Evolutionary conservation across 2,797 vertebrate genomes (phyloP).

Genomic region (Neosalanx taihuensis): DNA sequence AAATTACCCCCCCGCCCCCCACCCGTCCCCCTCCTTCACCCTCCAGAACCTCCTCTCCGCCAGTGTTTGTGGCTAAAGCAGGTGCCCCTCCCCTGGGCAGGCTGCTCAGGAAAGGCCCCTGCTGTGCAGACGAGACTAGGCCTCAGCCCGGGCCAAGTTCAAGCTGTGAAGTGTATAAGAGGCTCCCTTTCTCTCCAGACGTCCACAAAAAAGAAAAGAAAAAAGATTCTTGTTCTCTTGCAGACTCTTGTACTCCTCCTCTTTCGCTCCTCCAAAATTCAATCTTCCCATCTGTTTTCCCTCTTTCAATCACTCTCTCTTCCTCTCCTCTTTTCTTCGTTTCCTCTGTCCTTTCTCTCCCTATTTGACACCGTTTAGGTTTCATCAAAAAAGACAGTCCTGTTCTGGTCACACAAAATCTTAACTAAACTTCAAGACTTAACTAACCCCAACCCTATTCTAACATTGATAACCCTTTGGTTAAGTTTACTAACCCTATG

Average conservation of each 20-base stretch:
- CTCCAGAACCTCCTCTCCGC: conserved; percentile 52
- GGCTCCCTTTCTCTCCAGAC: conserved; percentile 70
- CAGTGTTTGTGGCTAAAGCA: conserved; percentile 74
- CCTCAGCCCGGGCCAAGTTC: conserved; percentile 72
- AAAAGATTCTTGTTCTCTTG: conserved; percentile 49
- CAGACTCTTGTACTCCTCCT: conserved; percentile 40
- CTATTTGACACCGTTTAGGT: conserved; percentile 20
- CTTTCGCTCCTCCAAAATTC: conserved; percentile 55
- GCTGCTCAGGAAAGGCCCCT: conserved; percentile 79
- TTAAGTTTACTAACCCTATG: too few relatives aligned
- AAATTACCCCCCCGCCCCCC: conserved; percentile 36
- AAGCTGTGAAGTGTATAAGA: conserved; percentile 77
- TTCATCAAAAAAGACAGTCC: background rate
- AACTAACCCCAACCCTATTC: background rate
- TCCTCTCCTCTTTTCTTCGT: conserved; percentile 17
- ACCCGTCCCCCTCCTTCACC: conserved; percentile 41
- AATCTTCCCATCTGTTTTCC: conserved; percentile 79
- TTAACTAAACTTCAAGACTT: background rate
- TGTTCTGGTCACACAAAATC: background rate
- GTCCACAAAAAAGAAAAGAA: conserved; percentile 52
- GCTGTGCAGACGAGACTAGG: conserved; percentile 79
- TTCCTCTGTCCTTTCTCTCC: conserved; percentile 19
- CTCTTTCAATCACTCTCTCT: conserved; percentile 64
- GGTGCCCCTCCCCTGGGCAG: conserved; percentile 84
- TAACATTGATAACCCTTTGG: too few relatives aligned